Conservation (phyloP, 2,888 invertebrate genomes). For the Ennomos erosarius region DNA sequence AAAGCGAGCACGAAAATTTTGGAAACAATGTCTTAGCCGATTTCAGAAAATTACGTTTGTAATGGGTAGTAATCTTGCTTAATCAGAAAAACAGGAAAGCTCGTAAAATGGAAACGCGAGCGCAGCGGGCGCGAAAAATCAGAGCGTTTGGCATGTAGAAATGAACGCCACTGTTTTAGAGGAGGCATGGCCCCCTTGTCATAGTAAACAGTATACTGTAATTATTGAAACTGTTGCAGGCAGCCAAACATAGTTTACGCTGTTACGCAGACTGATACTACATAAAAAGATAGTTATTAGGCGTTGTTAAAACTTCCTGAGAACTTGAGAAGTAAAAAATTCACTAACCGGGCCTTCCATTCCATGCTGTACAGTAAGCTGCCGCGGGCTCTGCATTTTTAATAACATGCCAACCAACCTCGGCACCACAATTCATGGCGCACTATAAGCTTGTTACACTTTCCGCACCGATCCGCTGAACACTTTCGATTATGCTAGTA, state of each 20-base stretch:
- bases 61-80: too few relatives aligned
- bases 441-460: slow-evolving; percentile 52
- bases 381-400: slow-evolving; percentile 54
- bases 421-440: slow-evolving; percentile 51
- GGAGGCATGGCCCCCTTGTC: too few relatives aligned
- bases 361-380: slow-evolving; percentile 50
- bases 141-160: too few relatives aligned
- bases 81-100: too few relatives aligned
- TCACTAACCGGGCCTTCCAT: slow-evolving; percentile 45
- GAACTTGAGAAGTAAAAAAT: slow-evolving; percentile 48
- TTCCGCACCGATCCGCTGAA: slow-evolving; percentile 32
- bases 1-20: too few relatives aligned
- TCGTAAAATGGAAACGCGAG: too few relatives aligned
- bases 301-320: slow-evolving; percentile 29
- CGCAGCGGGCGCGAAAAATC: too few relatives aligned
- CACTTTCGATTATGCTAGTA: slow-evolving; percentile 43
- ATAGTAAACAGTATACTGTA: too few relatives aligned
- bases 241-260: slow-evolving; percentile 8
- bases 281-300: slow-evolving; percentile 18
- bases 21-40: too few relatives aligned
- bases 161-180: too few relatives aligned
- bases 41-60: too few relatives aligned
- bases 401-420: slow-evolving; percentile 57
- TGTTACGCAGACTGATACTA: slow-evolving; percentile 4
- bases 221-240: neutral